Conservation (phyloP, 2,797 vertebrate species). For the Rousettus madagascariensis region DNA sequence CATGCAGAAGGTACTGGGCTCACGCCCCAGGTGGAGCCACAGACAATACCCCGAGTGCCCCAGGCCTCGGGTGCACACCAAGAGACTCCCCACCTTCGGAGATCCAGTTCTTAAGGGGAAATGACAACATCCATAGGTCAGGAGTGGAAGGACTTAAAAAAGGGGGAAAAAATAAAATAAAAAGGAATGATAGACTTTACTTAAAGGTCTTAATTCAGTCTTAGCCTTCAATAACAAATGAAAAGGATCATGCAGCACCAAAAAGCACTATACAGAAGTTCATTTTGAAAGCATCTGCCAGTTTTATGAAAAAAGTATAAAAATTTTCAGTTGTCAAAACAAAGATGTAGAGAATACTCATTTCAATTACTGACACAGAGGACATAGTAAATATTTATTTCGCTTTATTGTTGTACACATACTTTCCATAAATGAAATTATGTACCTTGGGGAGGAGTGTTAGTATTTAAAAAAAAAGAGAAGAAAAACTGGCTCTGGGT, state of each 20-base stretch:
- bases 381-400: constrained; percentile 7
- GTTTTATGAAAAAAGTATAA: background rate
- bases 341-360: background rate
- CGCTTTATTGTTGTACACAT: background rate
- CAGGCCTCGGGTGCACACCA: no score
- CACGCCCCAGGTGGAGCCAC: no score
- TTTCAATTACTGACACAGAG: background rate
- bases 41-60: no score
- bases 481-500: background rate
- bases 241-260: background rate
- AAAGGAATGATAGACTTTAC: background rate
- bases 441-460: background rate
- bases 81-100: no score
- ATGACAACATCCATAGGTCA: no score
- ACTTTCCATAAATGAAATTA: background rate
- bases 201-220: background rate
- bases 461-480: background rate
- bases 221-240: background rate
- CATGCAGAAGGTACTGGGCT: no score
- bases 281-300: background rate
- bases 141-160: no score
- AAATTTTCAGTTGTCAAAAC: background rate
- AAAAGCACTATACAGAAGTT: background rate
- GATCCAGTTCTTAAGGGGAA: no score
- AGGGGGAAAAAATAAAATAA: background rate